These are phyloP conservation scores for Leptopilina drosophilae DNA, from an alignment of 2,888 invertebrate species.

Conservation along the genomic window DNA sequence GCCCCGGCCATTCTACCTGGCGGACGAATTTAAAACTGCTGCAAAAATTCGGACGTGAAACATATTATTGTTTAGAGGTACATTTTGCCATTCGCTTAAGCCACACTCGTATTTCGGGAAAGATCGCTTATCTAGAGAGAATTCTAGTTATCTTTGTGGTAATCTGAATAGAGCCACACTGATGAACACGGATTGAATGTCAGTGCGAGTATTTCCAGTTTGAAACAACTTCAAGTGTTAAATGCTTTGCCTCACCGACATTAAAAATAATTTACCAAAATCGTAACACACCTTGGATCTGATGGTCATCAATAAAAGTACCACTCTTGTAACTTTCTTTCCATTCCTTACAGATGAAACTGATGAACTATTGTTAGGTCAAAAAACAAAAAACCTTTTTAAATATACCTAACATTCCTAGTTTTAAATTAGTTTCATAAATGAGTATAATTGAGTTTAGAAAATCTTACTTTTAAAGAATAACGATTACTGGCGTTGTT, in stretches of 20 bases:
- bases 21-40: constrained; percentile 73
- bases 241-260: neutral
- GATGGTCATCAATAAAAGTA: too few species aligned
- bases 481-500: too few species aligned
- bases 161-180: neutral
- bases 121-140: constrained; percentile 20
- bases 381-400: too few species aligned
- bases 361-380: too few species aligned
- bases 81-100: constrained; percentile 15
- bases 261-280: too few species aligned
- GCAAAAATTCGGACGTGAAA: constrained; percentile 33
- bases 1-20: constrained; percentile 52
- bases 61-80: neutral
- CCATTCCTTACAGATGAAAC: too few species aligned
- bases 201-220: constrained; percentile 7
- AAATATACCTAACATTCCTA: too few species aligned
- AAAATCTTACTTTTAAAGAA: too few species aligned
- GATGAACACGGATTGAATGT: constrained; percentile 3
- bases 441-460: too few species aligned
- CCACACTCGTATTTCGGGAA: constrained; percentile 5
- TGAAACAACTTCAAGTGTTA: constrained; percentile 9
- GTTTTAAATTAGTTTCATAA: too few species aligned
- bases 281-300: too few species aligned
- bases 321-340: too few species aligned
- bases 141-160: constrained; percentile 20